These are phyloP conservation scores for Calameuta pallipes DNA, from an alignment of 2,888 invertebrate species.

Conservation along the genomic window DNA sequence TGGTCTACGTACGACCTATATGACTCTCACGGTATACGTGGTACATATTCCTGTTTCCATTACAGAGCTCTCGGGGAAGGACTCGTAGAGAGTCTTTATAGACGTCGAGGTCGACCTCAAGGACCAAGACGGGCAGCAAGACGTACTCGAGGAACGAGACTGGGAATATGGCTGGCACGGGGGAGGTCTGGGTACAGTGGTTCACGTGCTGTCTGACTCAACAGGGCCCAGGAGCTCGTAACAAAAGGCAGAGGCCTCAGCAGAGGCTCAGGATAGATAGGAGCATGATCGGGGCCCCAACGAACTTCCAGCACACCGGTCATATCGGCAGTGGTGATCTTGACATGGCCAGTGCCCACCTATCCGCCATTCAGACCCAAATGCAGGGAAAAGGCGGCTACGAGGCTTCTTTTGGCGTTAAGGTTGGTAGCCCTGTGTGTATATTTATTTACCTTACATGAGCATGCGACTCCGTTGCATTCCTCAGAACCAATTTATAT, in stretches of 20 bases:
- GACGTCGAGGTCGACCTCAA: background rate
- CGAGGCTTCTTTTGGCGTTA: constrained; percentile 77
- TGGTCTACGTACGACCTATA: background rate
- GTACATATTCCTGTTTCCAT: background rate
- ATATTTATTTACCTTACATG: background rate
- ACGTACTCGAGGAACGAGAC: background rate
- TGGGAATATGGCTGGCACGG: constrained; percentile 74
- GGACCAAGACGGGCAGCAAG: background rate
- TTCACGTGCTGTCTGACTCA: constrained; percentile 91
- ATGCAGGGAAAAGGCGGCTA: constrained; percentile 98
- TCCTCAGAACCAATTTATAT: background rate
- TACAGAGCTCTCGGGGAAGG: background rate
- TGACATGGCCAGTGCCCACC: constrained; percentile 83
- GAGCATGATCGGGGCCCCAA: constrained; percentile 95
- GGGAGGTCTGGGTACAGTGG: constrained; percentile 92
- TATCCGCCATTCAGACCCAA: constrained; percentile 90
- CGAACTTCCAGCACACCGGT: constrained; percentile 95
- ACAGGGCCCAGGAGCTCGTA: constrained; percentile 76
- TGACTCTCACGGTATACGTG: background rate
- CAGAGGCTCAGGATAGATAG: constrained; percentile 86
- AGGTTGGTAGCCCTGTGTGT: constrained; percentile 61
- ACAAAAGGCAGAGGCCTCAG: constrained; percentile 52
- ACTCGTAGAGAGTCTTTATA: background rate
- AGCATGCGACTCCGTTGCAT: background rate
- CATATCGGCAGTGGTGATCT: constrained; percentile 92